phyloP scores from a whole-genome alignment of 2,888 invertebrate genomes.

The Cheilosia soror region DNA sequence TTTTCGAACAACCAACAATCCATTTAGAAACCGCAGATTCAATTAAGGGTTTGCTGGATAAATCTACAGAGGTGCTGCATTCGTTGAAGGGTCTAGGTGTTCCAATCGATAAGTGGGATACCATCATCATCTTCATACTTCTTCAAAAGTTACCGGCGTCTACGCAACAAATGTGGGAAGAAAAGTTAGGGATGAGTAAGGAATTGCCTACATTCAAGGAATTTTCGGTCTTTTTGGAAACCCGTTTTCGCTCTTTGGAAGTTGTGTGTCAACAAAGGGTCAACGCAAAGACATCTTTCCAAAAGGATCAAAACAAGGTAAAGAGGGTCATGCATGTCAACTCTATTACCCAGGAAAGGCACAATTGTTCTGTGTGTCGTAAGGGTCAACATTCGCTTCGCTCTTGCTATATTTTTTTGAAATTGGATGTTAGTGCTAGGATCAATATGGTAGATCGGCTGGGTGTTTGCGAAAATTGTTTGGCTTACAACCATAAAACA shows the following conservation, averaged over 20 bases:
- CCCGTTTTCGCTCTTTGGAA: slow-evolving; percentile 24
- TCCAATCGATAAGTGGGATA: slow-evolving; percentile 10
- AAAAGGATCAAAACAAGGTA: neutral
- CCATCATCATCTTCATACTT: slow-evolving; percentile 4
- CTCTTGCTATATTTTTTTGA: neutral
- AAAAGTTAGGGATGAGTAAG: slow-evolving; percentile 14
- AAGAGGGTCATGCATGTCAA: slow-evolving; percentile 15
- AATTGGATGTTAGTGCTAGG: neutral
- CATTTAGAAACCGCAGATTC: slow-evolving; percentile 3
- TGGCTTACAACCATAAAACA: slow-evolving; percentile 13
- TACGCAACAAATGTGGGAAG: slow-evolving; percentile 40
- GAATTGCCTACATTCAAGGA: slow-evolving; percentile 11
- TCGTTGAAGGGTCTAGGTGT: neutral
- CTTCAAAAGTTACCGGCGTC: neutral
- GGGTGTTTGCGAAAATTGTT: slow-evolving; percentile 19
- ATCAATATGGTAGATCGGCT: neutral
- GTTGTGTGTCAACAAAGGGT: neutral
- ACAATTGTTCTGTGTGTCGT: slow-evolving; percentile 7
- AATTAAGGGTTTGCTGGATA: slow-evolving; percentile 11
- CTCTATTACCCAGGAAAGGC: neutral
- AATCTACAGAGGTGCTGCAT: slow-evolving; percentile 11
- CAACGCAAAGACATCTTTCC: neutral
- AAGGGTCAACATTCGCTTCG: slow-evolving; percentile 15
- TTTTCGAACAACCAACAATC: slow-evolving; percentile 18
- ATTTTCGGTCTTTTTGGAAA: slow-evolving; percentile 22